Base-by-base conservation (phyloP, 2,888 invertebrate species). In the Gisinianus flammeolus region DNA sequence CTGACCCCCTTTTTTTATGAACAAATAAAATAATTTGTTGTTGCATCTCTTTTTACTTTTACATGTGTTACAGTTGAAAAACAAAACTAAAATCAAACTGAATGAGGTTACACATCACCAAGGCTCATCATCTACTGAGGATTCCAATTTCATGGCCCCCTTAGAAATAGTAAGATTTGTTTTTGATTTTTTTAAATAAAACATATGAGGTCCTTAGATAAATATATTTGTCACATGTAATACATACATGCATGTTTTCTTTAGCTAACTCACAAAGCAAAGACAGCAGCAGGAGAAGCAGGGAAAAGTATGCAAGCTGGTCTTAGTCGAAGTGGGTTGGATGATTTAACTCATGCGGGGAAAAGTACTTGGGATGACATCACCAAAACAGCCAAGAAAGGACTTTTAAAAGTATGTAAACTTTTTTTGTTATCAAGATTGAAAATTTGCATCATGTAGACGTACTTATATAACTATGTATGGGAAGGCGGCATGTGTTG, bases 371-470 rank as follows among this genome's bases (percentile, higher is more conserved):
- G 96, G 62, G 95, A 94, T 0, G 96, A 96, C 87, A 88, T 96
- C 24, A 96, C 96, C 0, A 96, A 96, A 88, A 94, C 94, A 85
- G 96, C 96, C 0, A 96, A 95, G 86, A 94, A 94, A 86, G 95
- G 95, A 79, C 88, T 96, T 74, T 88, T 95, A 70, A 93, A 94
- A 90, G 93, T 92, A 87, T 83, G 64, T 24, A 31, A 56, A 64
- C 6, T 19, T 54, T 10, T 19, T 30, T 22, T 12, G n/a, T 28
- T 26, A 24, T n/a, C n/a, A n/a, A n/a, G n/a, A n/a, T n/a, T n/a
- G n/a, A n/a, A n/a, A n/a, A n/a, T n/a, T n/a, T n/a, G n/a, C n/a
- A n/a, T n/a, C n/a, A n/a, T n/a, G n/a, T n/a, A n/a, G n/a, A n/a
- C n/a, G n/a, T n/a, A n/a, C 12, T 19, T 24, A 8, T 22, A 62